Evolutionary conservation across 2,113 vertebrate genomes (phyloP).

Genomic region (Aegypius monachus): DNA sequence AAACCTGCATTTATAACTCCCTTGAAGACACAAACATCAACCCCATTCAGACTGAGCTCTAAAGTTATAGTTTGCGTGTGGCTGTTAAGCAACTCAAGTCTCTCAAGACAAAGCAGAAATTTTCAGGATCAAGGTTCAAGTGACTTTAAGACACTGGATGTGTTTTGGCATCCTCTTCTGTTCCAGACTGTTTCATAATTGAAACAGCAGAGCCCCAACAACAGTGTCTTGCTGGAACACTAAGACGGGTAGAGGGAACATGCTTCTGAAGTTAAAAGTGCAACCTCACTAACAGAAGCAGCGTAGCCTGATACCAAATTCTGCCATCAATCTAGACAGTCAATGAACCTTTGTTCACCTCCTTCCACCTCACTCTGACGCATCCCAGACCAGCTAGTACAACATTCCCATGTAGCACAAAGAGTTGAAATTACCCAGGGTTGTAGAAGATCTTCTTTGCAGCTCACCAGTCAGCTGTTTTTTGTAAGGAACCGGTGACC

Average conservation of each 20-base stretch:
- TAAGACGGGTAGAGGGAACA: background rate
- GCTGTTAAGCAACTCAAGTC: background rate
- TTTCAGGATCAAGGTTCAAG: background rate
- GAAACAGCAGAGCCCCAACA: background rate
- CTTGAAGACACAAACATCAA: background rate
- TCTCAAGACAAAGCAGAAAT: background rate
- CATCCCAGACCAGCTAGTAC: background rate
- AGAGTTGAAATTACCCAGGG: slow-evolving; percentile 77
- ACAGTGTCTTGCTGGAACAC: background rate
- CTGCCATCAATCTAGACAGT: background rate
- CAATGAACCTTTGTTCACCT: background rate
- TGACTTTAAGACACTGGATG: background rate
- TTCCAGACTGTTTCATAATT: background rate
- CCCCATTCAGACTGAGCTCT: background rate
- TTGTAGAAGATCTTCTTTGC: slow-evolving; percentile 81
- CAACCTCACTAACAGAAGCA: background rate
- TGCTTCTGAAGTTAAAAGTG: background rate
- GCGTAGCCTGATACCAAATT: background rate
- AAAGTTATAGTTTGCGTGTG: background rate
- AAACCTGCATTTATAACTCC: background rate
- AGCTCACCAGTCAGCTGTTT: slow-evolving; percentile 81
- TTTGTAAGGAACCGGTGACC: slow-evolving; percentile 76
- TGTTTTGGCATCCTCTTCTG: background rate
- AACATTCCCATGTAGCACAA: background rate
- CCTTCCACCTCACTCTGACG: background rate